Evolutionary conservation across 2,113 vertebrate genomes (phyloP), one percentile per base, ranked within the genome.

Genomic region (Oenanthe melanoleuca): DNA sequence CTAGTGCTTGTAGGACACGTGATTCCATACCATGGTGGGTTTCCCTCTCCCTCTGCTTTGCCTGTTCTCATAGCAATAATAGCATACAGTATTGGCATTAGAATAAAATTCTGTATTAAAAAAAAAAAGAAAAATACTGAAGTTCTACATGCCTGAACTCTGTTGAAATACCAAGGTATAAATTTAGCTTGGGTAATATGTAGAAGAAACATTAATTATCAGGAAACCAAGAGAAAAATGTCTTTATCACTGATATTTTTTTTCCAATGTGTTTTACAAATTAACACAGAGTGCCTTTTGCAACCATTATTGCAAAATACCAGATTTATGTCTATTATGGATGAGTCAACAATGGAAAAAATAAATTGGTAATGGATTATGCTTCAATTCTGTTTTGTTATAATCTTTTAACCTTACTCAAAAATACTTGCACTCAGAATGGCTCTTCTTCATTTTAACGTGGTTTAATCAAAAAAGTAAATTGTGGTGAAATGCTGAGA

Each of bases 131-230:
- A 12, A 70, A 88, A 50, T 17, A 4, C 19, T 47, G 44, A 65
- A 72, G 53, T 82, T 87, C 49, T 75, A 42, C 40, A 49, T 56
- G 49, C 37, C n/a, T 84, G 65, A 92, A 75, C 60, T 74, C 18
- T 69, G 23, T 24, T 75, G 61, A 81, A 91, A 93, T 94, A 86
- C 34, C 90, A 94, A 80, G 55, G 29, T 61, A 79, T 75, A 95
- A 84, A 84, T 95, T 97, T 93, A 94, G 65, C n/a, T 81, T 61
- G 31, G 44, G 13, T 45, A 56, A 91, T 89, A 74, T n/a, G 70
- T 44, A 56, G 65, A 64, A 92, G 61, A 86, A 91, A 45, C 24
- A 67, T 64, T 94, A 89, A 79, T 95, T 95, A 86, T 85, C 52
- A 81, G n/a, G 56, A 92, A 93, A 72, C 10, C 28, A 64, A 60